phyloP scores from a whole-genome alignment of 2,888 invertebrate species.

The Xestia c-nigrum region DNA sequence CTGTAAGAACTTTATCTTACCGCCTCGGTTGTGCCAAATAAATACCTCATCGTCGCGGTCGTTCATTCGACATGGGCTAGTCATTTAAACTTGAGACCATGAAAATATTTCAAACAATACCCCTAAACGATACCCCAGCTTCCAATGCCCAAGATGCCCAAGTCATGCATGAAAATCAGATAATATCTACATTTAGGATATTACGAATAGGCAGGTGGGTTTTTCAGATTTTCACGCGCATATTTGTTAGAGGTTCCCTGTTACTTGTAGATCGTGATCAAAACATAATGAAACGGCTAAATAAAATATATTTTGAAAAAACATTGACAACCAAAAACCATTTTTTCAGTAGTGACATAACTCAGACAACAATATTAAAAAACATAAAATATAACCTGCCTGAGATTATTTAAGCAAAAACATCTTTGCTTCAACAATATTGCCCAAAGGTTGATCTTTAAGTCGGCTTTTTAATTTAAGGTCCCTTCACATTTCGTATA shows the following conservation, averaged over 20 bases:
- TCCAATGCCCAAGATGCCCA: not conserved
- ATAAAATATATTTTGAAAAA: too few relatives aligned
- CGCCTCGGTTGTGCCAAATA: not conserved
- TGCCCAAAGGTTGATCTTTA: not conserved
- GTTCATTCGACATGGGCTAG: not conserved
- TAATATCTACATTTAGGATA: constrained; percentile 4
- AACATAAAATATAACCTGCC: too few relatives aligned
- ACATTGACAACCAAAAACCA: too few relatives aligned
- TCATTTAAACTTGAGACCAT: not conserved
- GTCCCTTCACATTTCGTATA: not conserved
- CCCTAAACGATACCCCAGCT: not conserved
- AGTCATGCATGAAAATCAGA: not conserved
- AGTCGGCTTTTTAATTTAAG: not conserved
- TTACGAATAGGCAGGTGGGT: not conserved
- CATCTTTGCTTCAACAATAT: too few relatives aligned
- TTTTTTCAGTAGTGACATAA: too few relatives aligned
- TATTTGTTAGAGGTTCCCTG: too few relatives aligned
- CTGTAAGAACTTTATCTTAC: not conserved
- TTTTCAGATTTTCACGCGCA: not conserved
- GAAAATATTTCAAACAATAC: not conserved
- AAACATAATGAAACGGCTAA: too few relatives aligned
- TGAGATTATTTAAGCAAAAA: too few relatives aligned
- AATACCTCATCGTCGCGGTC: not conserved
- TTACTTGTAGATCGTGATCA: too few relatives aligned
- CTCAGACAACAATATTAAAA: too few relatives aligned